phyloP scores from a whole-genome alignment of 2,888 invertebrate species.

The Chymomyza fuscimana region DNA sequence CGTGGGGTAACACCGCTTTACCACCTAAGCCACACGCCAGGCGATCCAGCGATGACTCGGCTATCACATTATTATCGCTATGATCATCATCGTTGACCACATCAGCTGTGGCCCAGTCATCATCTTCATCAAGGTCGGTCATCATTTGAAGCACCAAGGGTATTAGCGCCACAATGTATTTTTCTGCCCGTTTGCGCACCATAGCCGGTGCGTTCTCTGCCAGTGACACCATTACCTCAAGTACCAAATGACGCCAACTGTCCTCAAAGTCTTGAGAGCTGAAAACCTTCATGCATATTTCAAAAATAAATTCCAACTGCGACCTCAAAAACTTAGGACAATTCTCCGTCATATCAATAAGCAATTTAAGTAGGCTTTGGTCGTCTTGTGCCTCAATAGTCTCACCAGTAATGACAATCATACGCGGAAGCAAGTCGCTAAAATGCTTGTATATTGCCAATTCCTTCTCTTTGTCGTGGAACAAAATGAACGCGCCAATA shows the following conservation, averaged over 20 bases:
- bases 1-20: conserved; percentile 92
- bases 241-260: conserved; percentile 92
- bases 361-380: conserved; percentile 93
- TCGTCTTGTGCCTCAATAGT: conserved; percentile 92
- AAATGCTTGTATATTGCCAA: conserved; percentile 93
- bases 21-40: conserved; percentile 98
- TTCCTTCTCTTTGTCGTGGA: conserved; percentile 92
- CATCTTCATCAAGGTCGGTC: conserved; percentile 96
- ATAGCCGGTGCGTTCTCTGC: conserved; percentile 98
- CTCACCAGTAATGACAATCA: conserved; percentile 87
- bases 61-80: conserved; percentile 96
- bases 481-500: conserved; percentile 91
- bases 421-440: conserved; percentile 88
- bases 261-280: conserved; percentile 86
- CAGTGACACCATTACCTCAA: conserved; percentile 90
- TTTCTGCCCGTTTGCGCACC: conserved; percentile 94
- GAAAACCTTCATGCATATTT: conserved; percentile 90
- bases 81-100: conserved; percentile 95
- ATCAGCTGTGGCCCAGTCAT: conserved; percentile 92
- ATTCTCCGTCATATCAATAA: conserved; percentile 96
- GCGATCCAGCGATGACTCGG: conserved; percentile 97
- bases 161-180: conserved; percentile 89
- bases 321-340: conserved; percentile 95
- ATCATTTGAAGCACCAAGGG: conserved; percentile 95
- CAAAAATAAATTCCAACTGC: conserved; percentile 91